Evolutionary conservation across 1,140 invertebrate genomes (phyloP).

Genomic region (Drosophila quadrilineata): DNA sequence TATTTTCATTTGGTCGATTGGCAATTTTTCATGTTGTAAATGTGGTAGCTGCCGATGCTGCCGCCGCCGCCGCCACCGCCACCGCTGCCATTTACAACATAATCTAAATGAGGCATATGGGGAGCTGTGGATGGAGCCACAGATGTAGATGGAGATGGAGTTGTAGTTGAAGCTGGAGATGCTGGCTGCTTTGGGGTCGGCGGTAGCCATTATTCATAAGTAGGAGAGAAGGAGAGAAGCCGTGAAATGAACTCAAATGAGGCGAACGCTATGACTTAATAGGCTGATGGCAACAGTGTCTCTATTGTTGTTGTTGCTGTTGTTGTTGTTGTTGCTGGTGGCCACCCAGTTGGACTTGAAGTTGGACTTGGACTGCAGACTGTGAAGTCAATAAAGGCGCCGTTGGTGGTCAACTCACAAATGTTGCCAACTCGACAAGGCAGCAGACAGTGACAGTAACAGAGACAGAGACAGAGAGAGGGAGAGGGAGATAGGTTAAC

Average conservation of each 20-base stretch:
- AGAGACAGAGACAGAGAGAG: too few species aligned
- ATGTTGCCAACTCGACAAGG: constrained; percentile 56
- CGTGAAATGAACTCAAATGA: constrained; percentile 72
- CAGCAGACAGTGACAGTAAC: too few species aligned
- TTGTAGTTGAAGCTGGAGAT: too few species aligned
- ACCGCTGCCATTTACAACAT: constrained; percentile 61
- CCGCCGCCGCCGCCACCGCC: constrained; percentile 9
- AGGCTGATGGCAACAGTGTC: constrained; percentile 56
- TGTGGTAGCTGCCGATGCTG: constrained; percentile 29
- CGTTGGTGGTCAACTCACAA: constrained; percentile 76
- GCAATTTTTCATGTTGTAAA: constrained; percentile 60
- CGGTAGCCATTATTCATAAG: constrained; percentile 53
- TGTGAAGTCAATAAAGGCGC: constrained; percentile 79
- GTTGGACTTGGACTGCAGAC: constrained; percentile 33
- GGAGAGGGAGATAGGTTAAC: too few species aligned
- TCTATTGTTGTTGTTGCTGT: constrained; percentile 26
- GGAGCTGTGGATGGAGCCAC: background rate
- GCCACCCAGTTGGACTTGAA: constrained; percentile 36
- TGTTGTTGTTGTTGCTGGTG: constrained; percentile 15
- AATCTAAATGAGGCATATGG: constrained; percentile 59
- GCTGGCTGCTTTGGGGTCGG: too few species aligned
- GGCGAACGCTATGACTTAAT: constrained; percentile 78
- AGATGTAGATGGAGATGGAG: background rate
- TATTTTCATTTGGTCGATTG: constrained; percentile 53
- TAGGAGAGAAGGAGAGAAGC: constrained; percentile 29